These are phyloP conservation scores for Psephotus haematonotus DNA, from an alignment of 2,113 vertebrate species.

Conservation along the genomic window DNA sequence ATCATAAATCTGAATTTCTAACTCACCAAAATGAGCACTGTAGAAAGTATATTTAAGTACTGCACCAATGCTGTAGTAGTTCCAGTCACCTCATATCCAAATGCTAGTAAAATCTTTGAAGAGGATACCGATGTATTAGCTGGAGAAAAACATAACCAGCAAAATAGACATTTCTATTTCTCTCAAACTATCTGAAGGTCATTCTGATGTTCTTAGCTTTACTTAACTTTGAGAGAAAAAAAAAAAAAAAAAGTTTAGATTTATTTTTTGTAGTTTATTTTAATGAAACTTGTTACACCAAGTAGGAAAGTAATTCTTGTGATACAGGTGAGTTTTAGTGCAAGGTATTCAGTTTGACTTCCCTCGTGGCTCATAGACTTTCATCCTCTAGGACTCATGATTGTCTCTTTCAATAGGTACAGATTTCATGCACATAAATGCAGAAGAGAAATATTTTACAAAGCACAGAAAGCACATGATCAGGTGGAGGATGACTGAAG, in stretches of 20 bases:
- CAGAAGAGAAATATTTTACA: neutral
- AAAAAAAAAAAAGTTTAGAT: neutral
- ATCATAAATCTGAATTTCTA: neutral
- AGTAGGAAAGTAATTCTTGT: neutral
- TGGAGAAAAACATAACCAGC: neutral
- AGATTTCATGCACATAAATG: neutral
- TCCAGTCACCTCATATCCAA: neutral
- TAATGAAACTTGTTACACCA: neutral
- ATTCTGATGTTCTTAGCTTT: neutral
- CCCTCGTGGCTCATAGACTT: neutral
- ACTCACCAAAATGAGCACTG: neutral
- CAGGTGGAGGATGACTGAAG: neutral
- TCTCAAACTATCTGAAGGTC: neutral
- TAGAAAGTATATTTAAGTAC: neutral
- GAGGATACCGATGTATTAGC: neutral
- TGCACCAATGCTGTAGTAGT: fast-evolving
- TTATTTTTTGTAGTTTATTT: neutral
- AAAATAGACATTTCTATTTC: neutral
- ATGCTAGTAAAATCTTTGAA: neutral
- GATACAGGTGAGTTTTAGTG: neutral
- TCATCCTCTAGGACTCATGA: neutral
- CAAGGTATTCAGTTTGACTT: neutral
- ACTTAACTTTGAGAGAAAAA: neutral
- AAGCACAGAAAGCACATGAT: neutral
- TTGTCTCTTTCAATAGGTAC: neutral